phyloP scores from a whole-genome alignment of 2,888 invertebrate species.

The Cerastis rubricosa region DNA sequence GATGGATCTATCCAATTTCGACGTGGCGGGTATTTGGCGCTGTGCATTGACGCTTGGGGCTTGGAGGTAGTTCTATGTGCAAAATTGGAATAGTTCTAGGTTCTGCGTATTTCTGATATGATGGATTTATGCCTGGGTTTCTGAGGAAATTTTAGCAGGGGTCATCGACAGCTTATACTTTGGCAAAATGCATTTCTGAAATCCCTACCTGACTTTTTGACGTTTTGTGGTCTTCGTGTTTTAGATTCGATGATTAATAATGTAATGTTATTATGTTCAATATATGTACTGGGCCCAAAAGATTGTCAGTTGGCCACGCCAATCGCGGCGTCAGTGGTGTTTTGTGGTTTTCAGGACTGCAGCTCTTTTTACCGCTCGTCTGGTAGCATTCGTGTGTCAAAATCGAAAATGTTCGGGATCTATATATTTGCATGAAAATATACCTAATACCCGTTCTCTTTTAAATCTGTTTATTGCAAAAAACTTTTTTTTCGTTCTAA shows the following conservation, averaged over 20 bases:
- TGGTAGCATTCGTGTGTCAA: not conserved
- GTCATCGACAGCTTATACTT: not conserved
- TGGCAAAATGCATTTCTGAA: not conserved
- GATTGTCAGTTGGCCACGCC: not conserved
- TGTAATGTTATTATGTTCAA: not conserved
- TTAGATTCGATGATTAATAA: not conserved
- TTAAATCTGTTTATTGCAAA: not conserved
- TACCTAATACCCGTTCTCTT: not conserved
- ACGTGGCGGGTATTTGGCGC: conserved; percentile 31
- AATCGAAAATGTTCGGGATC: not conserved
- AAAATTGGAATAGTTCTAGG: conserved; percentile 3
- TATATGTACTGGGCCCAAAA: not conserved
- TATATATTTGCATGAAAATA: not conserved
- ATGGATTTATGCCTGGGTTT: not conserved
- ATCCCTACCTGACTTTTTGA: not conserved
- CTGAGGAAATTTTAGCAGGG: not conserved
- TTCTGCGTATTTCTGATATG: not conserved
- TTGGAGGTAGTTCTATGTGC: conserved; percentile 3
- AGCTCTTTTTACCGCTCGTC: not conserved
- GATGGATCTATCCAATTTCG: conserved; percentile 63
- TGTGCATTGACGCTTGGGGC: conserved; percentile 28
- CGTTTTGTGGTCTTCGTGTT: not conserved
- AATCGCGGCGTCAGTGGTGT: not conserved
- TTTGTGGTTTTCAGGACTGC: not conserved
- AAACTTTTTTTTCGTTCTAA: not conserved